A percentile compares a stretch with the other conserved stretches of the same genome.
Conservation (phyloP, 23 tunicate genomes). For the Botrylloides violaceus region DNA sequence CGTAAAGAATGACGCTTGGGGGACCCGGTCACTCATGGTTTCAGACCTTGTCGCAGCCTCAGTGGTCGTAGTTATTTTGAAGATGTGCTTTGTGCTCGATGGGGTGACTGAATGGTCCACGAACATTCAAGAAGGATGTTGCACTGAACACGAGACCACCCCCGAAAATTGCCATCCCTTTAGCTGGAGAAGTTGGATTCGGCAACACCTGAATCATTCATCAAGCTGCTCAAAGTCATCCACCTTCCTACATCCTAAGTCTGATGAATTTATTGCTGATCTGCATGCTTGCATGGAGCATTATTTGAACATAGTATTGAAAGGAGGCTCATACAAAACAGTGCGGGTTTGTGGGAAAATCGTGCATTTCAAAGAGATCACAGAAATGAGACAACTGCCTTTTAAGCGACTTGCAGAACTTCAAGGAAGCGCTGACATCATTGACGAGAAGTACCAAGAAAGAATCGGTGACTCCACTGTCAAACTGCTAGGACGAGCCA, state of each 20-base stretch:
- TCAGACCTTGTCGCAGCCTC: conserved; percentile 43
- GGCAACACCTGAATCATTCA: background rate
- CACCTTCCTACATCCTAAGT: background rate
- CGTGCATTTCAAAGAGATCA: background rate
- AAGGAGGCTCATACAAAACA: background rate
- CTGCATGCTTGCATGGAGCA: conserved; percentile 21
- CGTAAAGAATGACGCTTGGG: no score
- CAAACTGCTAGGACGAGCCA: conserved; percentile 1
- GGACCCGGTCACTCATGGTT: no score
- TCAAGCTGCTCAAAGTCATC: background rate
- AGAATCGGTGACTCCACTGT: background rate
- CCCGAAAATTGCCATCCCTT: background rate
- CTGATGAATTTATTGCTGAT: background rate
- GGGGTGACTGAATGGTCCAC: conserved; percentile 45
- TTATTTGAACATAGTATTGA: conserved; percentile 2
- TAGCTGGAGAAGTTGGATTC: conserved; percentile 14
- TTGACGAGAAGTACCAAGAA: background rate
- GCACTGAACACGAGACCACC: conserved; percentile 3
- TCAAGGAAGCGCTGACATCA: conserved; percentile 19
- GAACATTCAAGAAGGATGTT: background rate
- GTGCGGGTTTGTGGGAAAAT: background rate
- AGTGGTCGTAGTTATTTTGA: conserved; percentile 30
- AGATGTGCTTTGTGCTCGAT: conserved; percentile 45
- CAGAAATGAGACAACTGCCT: background rate
- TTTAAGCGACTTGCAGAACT: conserved; percentile 10